Conservation (phyloP, 2,888 invertebrate species). For the Polyploca ridens region DNA sequence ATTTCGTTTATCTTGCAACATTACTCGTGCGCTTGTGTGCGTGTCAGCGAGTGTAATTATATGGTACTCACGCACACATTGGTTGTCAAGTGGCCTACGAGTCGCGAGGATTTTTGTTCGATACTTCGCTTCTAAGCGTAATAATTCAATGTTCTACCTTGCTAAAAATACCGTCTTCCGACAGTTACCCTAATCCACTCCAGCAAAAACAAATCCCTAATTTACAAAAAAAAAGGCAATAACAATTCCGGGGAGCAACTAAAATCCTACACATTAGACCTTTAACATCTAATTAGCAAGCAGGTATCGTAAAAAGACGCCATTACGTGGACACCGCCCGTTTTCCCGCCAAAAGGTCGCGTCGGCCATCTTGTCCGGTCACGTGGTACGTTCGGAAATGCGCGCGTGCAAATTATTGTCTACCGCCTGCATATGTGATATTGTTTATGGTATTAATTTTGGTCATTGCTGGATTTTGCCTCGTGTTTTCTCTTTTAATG, state of each 20-base stretch:
- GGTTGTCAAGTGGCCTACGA: no score
- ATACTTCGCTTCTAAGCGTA: no score
- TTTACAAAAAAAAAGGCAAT: constrained; percentile 72
- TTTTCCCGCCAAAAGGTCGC: constrained; percentile 73
- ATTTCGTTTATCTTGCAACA: no score
- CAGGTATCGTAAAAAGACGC: constrained; percentile 83
- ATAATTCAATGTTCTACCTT: no score
- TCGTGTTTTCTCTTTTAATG: constrained; percentile 46
- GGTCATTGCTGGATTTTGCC: constrained; percentile 65
- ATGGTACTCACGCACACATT: no score
- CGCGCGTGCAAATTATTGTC: constrained; percentile 82
- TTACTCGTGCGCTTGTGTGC: no score
- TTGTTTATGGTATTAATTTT: constrained; percentile 83
- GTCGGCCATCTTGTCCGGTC: constrained; percentile 65
- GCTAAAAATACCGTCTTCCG: not conserved
- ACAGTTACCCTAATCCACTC: not conserved
- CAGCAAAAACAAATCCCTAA: constrained; percentile 63
- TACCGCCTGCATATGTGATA: constrained; percentile 77
- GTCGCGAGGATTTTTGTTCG: no score
- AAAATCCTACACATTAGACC: constrained; percentile 78
- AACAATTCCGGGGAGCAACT: constrained; percentile 72
- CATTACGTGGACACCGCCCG: constrained; percentile 73
- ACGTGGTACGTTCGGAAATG: constrained; percentile 66
- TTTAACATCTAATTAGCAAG: constrained; percentile 82
- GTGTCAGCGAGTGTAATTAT: no score